phyloP scores from a whole-genome alignment of 2,113 vertebrate genomes.

The Tragelaphus strepsiceros region DNA sequence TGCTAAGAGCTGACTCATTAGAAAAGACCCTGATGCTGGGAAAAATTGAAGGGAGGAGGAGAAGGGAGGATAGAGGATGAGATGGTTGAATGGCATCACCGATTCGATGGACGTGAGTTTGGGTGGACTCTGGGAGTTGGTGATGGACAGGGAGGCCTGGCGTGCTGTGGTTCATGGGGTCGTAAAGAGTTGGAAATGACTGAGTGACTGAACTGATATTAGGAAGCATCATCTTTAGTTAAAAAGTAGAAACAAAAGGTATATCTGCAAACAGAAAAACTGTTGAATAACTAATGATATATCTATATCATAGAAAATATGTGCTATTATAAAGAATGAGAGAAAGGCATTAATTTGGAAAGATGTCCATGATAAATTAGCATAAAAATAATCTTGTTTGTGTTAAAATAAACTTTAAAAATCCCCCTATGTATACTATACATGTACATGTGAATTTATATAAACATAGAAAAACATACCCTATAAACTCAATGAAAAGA shows the following conservation, averaged over 20 bases:
- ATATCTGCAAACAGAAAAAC: background rate
- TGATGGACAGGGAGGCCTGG: background rate
- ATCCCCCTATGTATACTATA: background rate
- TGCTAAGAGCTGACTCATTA: background rate
- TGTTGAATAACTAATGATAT: background rate
- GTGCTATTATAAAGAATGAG: background rate
- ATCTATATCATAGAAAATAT: background rate
- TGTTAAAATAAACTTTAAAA: background rate
- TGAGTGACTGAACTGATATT: background rate
- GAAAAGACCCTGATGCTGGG: background rate
- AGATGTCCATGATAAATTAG: background rate
- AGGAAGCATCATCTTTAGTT: background rate
- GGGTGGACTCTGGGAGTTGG: background rate
- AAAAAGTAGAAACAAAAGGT: background rate
- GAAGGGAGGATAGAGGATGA: background rate
- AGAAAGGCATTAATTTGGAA: background rate
- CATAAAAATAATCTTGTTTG: background rate
- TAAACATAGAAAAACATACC: background rate
- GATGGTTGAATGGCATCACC: background rate
- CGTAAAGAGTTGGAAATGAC: background rate
- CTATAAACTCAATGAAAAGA: background rate
- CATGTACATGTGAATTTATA: background rate
- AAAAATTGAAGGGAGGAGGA: background rate
- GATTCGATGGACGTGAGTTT: background rate
- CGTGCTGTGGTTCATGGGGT: fast-evolving